These are phyloP conservation scores for Axis porcinus DNA, from an alignment of 2,113 vertebrate species.

Conservation along the genomic window DNA sequence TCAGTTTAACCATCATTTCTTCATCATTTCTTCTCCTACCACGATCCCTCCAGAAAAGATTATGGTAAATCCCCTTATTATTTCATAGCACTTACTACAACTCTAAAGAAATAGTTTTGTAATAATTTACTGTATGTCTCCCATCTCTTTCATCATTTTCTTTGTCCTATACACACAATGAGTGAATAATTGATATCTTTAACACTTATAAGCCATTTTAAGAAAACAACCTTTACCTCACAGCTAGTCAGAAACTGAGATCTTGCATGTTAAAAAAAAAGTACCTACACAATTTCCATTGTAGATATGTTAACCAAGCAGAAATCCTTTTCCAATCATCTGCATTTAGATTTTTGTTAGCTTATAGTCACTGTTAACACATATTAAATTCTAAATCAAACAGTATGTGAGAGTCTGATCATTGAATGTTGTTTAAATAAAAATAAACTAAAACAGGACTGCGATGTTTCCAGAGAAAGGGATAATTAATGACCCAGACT, in stretches of 20 bases:
- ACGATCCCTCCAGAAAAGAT: neutral
- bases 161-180: neutral
- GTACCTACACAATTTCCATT: neutral
- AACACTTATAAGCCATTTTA: neutral
- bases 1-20: neutral
- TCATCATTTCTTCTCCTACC: too few species aligned
- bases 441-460: conserved; percentile 1
- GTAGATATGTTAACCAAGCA: neutral
- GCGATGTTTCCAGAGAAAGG: neutral
- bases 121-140: neutral
- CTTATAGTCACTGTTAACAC: neutral
- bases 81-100: neutral
- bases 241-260: neutral
- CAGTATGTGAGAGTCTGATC: neutral
- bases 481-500: neutral
- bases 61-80: neutral
- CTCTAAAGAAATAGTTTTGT: neutral
- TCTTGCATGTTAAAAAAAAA: neutral
- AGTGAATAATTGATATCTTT: neutral
- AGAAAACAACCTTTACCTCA: neutral
- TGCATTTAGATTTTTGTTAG: neutral
- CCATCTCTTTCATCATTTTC: neutral
- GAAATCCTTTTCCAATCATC: neutral
- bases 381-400: neutral
- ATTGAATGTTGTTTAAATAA: neutral